phyloP scores from a whole-genome alignment of 1,140 invertebrate species.

The Pygmarrhopalites habei region DNA sequence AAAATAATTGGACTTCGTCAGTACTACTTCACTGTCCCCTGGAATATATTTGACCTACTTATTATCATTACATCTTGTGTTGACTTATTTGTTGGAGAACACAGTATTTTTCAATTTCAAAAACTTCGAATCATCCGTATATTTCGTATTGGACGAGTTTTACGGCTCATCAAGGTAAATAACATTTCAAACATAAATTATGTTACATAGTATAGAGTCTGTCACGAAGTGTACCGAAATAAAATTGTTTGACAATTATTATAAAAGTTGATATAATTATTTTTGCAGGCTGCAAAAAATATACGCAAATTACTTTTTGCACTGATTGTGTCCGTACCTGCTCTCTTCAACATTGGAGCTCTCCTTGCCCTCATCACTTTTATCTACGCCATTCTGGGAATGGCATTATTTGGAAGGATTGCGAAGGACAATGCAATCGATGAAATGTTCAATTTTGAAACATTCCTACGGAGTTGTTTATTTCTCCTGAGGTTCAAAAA shows the following conservation, averaged over 20 bases:
- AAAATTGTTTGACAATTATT: no score
- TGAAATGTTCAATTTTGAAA: conserved; percentile 88
- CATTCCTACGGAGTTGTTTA: conserved; percentile 87
- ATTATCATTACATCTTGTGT: conserved; percentile 82
- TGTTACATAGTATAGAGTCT: neutral
- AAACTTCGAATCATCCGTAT: conserved; percentile 83
- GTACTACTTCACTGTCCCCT: conserved; percentile 90
- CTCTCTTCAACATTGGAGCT: conserved; percentile 90
- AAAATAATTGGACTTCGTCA: conserved; percentile 87
- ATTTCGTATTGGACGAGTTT: conserved; percentile 87
- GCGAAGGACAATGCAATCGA: conserved; percentile 77
- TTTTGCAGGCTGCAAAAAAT: conserved; percentile 74
- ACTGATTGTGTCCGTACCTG: conserved; percentile 85
- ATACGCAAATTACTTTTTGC: conserved; percentile 90
- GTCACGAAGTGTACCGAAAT: neutral
- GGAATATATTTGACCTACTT: conserved; percentile 93
- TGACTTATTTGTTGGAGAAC: conserved; percentile 81
- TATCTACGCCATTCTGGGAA: conserved; percentile 93
- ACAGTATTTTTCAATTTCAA: conserved; percentile 73
- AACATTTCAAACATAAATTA: neutral
- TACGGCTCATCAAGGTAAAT: conserved; percentile 81
- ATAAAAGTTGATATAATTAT: no score
- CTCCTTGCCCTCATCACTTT: conserved; percentile 86
- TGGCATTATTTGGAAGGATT: conserved; percentile 87
- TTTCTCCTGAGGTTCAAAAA: conserved; percentile 66